Evolutionary conservation across 92 coral and sea anemone genomes (phyloP).

Genomic region (Montipora capitata): DNA sequence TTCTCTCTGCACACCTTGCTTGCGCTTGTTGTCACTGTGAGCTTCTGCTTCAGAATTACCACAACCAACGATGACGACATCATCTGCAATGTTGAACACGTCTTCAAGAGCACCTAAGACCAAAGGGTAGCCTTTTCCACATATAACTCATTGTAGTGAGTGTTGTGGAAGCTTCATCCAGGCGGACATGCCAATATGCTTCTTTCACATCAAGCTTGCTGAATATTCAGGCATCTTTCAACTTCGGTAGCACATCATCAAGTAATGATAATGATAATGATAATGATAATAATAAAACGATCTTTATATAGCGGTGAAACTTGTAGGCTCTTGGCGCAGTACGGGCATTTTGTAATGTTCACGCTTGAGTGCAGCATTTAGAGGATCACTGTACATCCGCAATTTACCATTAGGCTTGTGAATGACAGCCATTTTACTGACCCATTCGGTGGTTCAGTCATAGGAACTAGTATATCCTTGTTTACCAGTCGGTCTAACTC

Average conservation of each 20-base stretch:
- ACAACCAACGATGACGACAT: slow-evolving; percentile 60
- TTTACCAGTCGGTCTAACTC: slow-evolving; percentile 59
- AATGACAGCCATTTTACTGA: slow-evolving; percentile 60
- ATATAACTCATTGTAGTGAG: too few species aligned
- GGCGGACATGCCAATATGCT: too few species aligned
- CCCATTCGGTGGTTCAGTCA: slow-evolving; percentile 60
- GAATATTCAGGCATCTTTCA: too few species aligned
- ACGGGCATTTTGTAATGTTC: slow-evolving; percentile 7
- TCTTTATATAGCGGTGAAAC: slow-evolving; percentile 29
- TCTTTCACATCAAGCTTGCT: too few species aligned
- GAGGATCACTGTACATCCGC: slow-evolving; percentile 75
- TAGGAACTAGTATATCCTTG: slow-evolving; percentile 53
- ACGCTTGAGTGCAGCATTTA: slow-evolving; percentile 25
- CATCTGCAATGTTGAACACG: slow-evolving; percentile 16
- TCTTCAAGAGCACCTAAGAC: too few species aligned
- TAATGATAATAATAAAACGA: too few species aligned
- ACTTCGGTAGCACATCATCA: too few species aligned
- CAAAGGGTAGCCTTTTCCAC: too few species aligned
- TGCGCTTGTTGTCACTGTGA: slow-evolving; percentile 23
- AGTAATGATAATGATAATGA: too few species aligned
- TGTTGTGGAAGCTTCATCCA: too few species aligned
- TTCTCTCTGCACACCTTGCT: slow-evolving; percentile 17
- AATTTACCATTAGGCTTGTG: slow-evolving; percentile 61
- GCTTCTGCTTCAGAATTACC: slow-evolving; percentile 25
- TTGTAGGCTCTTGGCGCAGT: slow-evolving; percentile 19